phyloP scores from a whole-genome alignment of 1,140 invertebrate species.

The Berghia stephanieae region DNA sequence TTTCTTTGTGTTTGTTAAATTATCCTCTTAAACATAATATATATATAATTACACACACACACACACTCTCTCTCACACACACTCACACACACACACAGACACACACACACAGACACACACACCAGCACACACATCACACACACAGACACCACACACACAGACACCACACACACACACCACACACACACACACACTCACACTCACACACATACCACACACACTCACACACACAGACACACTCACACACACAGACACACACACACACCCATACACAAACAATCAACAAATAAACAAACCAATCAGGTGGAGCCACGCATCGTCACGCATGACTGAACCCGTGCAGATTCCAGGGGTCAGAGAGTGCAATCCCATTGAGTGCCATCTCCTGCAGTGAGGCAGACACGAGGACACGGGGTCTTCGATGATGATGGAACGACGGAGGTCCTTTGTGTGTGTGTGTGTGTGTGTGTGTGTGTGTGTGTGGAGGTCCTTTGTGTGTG shows the following conservation, averaged over 20 bases:
- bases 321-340: too few relatives aligned
- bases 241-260: slow-evolving; percentile 3
- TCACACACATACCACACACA: too few relatives aligned
- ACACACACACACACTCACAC: too few relatives aligned
- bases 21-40: not conserved
- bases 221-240: not conserved
- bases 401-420: too few relatives aligned
- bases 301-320: too few relatives aligned
- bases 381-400: too few relatives aligned
- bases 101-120: too few relatives aligned
- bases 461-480: slow-evolving; percentile 16
- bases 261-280: not conserved
- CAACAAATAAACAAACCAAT: too few relatives aligned
- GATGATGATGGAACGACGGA: too few relatives aligned
- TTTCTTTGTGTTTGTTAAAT: not conserved
- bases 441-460: slow-evolving; percentile 13
- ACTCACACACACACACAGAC: not conserved
- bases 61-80: not conserved
- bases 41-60: not conserved
- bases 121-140: too few relatives aligned
- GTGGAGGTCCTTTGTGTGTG: not conserved
- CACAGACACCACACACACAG: slow-evolving; percentile 8
- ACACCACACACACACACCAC: not conserved
- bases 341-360: too few relatives aligned
- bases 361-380: too few relatives aligned